phyloP scores from a whole-genome alignment of 2,797 vertebrate genomes.

The Bovichtus variegatus region DNA sequence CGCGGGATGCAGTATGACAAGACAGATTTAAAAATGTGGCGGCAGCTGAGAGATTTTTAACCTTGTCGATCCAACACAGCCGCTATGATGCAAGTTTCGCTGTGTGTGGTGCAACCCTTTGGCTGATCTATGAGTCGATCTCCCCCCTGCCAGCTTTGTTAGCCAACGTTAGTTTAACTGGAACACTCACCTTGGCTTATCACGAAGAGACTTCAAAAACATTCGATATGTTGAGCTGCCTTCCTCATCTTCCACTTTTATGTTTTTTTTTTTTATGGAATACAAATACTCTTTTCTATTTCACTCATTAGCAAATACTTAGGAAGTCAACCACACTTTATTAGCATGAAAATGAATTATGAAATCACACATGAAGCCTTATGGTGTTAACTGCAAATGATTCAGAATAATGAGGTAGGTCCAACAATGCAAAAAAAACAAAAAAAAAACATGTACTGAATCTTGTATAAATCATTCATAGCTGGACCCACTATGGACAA shows the following conservation, averaged over 20 bases:
- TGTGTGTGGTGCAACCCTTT: slow-evolving; percentile 55
- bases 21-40: slow-evolving; percentile 6
- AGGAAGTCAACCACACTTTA: slow-evolving; percentile 18
- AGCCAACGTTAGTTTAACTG: slow-evolving; percentile 36
- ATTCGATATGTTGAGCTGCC: slow-evolving; percentile 29
- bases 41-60: slow-evolving; percentile 30
- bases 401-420: background rate
- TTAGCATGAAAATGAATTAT: slow-evolving; percentile 11
- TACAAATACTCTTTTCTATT: slow-evolving; percentile 14
- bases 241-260: slow-evolving; percentile 18
- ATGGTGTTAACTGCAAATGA: slow-evolving; percentile 1
- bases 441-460: background rate
- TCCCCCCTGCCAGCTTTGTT: slow-evolving; percentile 28
- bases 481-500: background rate
- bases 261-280: slow-evolving; percentile 5
- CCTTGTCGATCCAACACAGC: slow-evolving; percentile 41
- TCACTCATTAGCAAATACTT: slow-evolving; percentile 38
- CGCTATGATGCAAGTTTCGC: slow-evolving; percentile 45
- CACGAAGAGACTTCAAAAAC: slow-evolving; percentile 38
- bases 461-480: slow-evolving; percentile 5
- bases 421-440: background rate
- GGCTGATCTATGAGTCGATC: slow-evolving; percentile 36
- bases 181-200: slow-evolving; percentile 15
- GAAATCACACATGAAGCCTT: slow-evolving; percentile 17
- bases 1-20: background rate